Conservation (phyloP, 2,113 vertebrate species). For the Hydropotes inermis region DNA sequence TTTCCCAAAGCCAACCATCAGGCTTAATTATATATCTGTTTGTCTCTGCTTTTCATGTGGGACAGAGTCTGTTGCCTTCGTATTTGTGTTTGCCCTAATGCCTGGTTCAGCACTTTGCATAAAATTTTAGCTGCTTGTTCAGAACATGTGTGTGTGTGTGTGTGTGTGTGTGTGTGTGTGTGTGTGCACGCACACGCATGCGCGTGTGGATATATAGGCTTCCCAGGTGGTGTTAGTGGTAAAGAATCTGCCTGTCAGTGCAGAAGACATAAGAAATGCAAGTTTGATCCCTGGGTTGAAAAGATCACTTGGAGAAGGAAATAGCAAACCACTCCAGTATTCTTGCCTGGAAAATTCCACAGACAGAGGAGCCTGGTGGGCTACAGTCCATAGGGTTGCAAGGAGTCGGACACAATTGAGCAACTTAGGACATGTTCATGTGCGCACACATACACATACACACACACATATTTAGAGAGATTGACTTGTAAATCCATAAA, state of each 20-base stretch:
- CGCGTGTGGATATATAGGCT: neutral
- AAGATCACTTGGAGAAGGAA: neutral
- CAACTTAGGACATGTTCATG: neutral
- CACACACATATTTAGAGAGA: neutral
- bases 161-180: too few species aligned
- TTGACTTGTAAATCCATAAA: neutral
- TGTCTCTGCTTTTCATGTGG: neutral
- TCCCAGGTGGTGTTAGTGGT: neutral
- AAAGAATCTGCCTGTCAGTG: neutral
- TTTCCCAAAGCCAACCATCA: neutral
- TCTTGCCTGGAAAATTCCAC: neutral
- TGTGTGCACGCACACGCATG: too few species aligned
- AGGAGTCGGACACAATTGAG: neutral
- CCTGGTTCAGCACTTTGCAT: neutral
- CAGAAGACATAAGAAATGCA: neutral
- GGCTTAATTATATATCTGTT: neutral
- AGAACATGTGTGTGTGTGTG: neutral
- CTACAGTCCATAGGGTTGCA: neutral
- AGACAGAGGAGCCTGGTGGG: neutral
- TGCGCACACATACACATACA: rapidly evolving
- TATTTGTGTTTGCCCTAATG: neutral
- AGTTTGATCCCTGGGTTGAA: neutral
- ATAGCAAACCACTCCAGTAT: neutral
- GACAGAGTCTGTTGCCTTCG: neutral
- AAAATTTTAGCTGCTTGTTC: neutral